Percentiles rank a stretch among this genome's conserved stretches.
Evolutionary conservation across 2,888 invertebrate species (phyloP).

Genomic region (Tolmerus cingulatus): DNA sequence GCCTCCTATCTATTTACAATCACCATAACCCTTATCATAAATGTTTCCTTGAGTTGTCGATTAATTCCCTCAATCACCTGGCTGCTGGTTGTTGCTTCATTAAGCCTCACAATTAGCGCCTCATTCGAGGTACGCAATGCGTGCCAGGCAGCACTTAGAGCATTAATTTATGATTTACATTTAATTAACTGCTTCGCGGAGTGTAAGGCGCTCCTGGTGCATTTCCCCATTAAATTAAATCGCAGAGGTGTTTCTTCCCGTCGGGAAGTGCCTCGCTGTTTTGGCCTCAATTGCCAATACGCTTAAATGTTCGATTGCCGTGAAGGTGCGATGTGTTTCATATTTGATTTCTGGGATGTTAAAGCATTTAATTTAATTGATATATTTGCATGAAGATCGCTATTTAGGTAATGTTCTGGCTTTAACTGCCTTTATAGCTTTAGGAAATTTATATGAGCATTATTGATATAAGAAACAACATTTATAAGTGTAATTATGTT

Average conservation of each 20-base stretch:
- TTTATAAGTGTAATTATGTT: too few relatives aligned
- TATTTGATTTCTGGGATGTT: neutral
- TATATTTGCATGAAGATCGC: neutral
- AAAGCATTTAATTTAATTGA: neutral
- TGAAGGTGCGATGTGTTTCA: neutral
- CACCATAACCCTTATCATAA: neutral
- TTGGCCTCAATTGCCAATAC: neutral
- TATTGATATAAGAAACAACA: too few relatives aligned
- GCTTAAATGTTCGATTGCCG: neutral
- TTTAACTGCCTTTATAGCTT: neutral
- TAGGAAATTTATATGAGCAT: too few relatives aligned
- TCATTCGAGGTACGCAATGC: conserved; percentile 16
- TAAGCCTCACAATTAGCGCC: neutral
- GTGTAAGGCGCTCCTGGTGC: neutral
- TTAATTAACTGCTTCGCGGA: conserved; percentile 23
- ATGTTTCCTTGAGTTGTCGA: neutral
- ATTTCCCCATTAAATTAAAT: conserved; percentile 21
- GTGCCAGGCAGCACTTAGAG: conserved; percentile 10
- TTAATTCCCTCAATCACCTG: neutral
- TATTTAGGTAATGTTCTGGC: neutral
- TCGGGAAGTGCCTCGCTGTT: neutral
- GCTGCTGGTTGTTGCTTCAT: neutral
- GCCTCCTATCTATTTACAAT: neutral
- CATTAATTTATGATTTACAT: conserved; percentile 38
- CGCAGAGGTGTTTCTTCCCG: neutral